These are phyloP conservation scores for Leuciscus idus DNA, from an alignment of 2,113 vertebrate genomes.

Conservation along the genomic window DNA sequence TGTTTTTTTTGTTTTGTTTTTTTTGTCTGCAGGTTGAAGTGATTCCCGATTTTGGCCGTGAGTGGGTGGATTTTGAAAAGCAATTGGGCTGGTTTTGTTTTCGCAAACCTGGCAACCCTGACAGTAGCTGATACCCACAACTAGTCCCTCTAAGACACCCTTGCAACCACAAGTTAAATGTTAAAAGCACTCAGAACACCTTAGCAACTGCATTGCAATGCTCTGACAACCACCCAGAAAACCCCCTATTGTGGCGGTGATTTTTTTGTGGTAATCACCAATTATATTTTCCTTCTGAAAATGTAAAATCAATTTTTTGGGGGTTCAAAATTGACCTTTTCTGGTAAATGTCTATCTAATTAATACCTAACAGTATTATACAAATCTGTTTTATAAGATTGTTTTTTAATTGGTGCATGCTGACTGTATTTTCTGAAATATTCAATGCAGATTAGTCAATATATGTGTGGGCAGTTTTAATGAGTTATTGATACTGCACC, in stretches of 20 bases:
- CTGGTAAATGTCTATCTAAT: background rate
- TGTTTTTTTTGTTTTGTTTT: too few species aligned
- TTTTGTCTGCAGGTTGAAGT: too few species aligned
- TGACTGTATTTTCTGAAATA: constrained; percentile 11
- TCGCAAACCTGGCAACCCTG: too few species aligned
- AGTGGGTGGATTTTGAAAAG: too few species aligned
- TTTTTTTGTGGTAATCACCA: background rate
- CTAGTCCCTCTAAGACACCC: too few species aligned
- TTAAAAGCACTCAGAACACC: background rate
- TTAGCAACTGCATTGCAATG: background rate
- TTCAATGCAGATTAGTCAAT: constrained; percentile 21
- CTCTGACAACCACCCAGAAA: background rate
- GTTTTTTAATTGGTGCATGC: constrained; percentile 1
- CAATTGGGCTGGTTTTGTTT: too few species aligned
- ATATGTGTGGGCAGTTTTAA: constrained; percentile 32
- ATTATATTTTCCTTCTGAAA: background rate
- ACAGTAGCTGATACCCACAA: too few species aligned
- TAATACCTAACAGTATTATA: background rate
- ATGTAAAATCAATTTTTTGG: background rate
- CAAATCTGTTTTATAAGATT: background rate
- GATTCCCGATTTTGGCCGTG: too few species aligned
- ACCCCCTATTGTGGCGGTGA: background rate
- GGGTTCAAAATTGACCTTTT: background rate
- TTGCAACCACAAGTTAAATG: background rate
- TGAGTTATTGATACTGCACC: constrained; percentile 47